Base-by-base conservation (phyloP, 2,888 invertebrate genomes). In the Periphyllus acericola region DNA sequence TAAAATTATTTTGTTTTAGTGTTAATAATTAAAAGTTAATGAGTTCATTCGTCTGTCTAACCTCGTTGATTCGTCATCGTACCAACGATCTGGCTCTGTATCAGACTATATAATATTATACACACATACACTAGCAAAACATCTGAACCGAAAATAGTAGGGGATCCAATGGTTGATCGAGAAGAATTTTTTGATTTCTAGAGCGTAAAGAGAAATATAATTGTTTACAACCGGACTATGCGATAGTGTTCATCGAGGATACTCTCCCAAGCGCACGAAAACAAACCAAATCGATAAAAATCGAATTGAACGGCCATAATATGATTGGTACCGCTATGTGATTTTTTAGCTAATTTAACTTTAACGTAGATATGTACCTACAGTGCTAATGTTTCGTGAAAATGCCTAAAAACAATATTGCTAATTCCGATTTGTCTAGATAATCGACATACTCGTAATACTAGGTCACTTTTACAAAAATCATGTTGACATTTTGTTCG, bases 181-280 rank as follows among this genome's bases (percentile, higher is more conserved):
- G 32, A 21, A 74, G 34, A 29, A 36, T 71, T 85, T 71, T 78
- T 79, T n/a, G 46, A 36, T 86, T 71, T 86, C 25, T 86, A 86
- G 79, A 86, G 79, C 86, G 79, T 86, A 86, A 86, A 86, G 21
- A 72, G 29, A 36, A n/a, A 86, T 52, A 75, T 19, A 34, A 60
- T 66, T 83, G n/a, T 75, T 32, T 25, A 29, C 75, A 29, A 36
- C 36, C 17, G 40, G 60, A 83, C 75, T 40, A 19, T 5, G 52
- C 25, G 6, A 5, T 19, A 72, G 36, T 46, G 36, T 75, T 74
- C 60, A 21, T 83, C 52, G 9, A n/a, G 55, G 21, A 72, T 83
- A 72, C 71, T 36, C 32, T 71, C 8, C 19, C 25, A 5, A 9
- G 3, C 17, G 19, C 25, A 6, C 5, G 14, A 72, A 36, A 19